Evolutionary conservation across 2,888 invertebrate genomes (phyloP), one percentile per base, ranked within the genome.

Genomic region (Thereva unica): DNA sequence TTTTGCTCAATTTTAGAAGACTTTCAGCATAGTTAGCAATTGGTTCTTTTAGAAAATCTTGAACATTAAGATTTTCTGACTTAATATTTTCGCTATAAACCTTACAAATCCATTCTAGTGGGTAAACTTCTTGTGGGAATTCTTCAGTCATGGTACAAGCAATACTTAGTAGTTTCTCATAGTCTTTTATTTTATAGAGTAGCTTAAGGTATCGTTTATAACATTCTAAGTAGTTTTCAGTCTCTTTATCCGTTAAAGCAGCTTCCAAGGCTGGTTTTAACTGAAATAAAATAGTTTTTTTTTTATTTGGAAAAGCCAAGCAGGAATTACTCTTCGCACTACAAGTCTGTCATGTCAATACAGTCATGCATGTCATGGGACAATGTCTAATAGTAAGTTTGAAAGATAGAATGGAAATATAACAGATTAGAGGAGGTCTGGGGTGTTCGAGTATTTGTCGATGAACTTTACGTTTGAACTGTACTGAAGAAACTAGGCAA

Each of bases 31-130:
- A 83, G 47, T 78, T 74, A 65, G 84, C 82, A 70, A 88, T 83
- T 41, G 77, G 69, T n/a, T 74, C 71, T 54, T 81, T 77, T 57
- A 83, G 75, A 57, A n/a, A 9, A 10, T 52, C 12, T 12, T 68
- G 41, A 71, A 63, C 12, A 8, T 63, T 49, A 0, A 68, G 40
- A 4, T 54, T 5, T 9, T 74, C 65, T 0, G 69, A 68, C n/a
- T 71, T 67, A 47, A 75, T 72, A 41, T 76, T 74, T 73, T 87
- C 85, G 67, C 83, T 83, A 74, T 83, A 87, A 1, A 84, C 79
- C 71, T 84, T 84, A 73, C 88, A 88, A 66, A 87, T 83, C 86
- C 86, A 87, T 75, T 86, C 86, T 67, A 86, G 78, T 1, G 85
- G 82, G 71, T 82, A 83, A 23, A 78, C 75, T 72, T 85, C 83